phyloP scores from a whole-genome alignment of 2,888 invertebrate genomes.

The Ellobium chinense region DNA sequence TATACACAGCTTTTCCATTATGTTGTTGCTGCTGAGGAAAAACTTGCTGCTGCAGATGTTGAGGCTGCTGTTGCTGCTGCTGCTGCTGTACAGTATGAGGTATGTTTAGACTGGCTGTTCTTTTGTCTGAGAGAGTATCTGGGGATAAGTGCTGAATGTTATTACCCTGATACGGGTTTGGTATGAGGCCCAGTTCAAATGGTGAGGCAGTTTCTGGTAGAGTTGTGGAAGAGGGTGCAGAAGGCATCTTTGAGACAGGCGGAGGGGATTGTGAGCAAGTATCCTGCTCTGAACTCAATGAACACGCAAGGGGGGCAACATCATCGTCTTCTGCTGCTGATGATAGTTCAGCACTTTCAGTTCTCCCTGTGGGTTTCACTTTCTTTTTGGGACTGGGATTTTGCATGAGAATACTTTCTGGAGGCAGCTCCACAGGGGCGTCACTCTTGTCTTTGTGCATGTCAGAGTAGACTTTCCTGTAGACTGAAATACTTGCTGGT shows the following conservation, averaged over 20 bases:
- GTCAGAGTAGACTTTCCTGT: constrained; percentile 33
- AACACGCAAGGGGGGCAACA: background rate
- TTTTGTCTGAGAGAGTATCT: background rate
- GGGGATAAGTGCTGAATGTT: background rate
- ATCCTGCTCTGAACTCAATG: background rate
- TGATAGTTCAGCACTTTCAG: background rate
- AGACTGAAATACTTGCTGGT: constrained; percentile 38
- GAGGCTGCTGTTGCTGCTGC: background rate
- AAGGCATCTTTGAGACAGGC: background rate
- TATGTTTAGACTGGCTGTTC: constrained; percentile 10
- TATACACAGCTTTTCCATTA: background rate
- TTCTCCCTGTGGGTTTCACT: background rate
- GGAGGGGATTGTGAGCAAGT: background rate
- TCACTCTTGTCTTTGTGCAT: constrained; percentile 36
- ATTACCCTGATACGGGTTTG: background rate
- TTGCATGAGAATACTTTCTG: background rate
- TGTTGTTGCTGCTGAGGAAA: background rate
- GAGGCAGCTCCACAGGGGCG: constrained; percentile 24
- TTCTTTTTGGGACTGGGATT: constrained; percentile 8
- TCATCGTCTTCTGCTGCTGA: background rate
- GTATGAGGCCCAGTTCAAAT: background rate
- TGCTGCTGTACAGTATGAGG: constrained; percentile 12
- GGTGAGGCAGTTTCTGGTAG: background rate
- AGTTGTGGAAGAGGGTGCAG: background rate
- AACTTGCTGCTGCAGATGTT: constrained; percentile 6